A percentile compares a stretch with the other conserved stretches of the same genome.
Conservation (phyloP, 2,797 vertebrate species). For the Prionace glauca region DNA sequence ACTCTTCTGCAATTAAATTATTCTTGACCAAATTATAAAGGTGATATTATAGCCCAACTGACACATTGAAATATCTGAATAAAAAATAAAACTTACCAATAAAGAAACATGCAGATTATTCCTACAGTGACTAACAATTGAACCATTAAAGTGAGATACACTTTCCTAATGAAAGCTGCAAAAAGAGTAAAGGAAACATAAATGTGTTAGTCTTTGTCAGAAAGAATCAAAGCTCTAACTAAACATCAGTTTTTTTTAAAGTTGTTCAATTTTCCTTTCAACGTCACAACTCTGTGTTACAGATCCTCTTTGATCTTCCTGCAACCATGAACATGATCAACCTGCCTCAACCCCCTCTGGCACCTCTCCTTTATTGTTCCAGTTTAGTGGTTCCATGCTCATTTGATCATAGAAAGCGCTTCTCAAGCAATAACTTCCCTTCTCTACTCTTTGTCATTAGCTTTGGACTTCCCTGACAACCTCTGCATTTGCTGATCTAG, state of each 20-base stretch:
- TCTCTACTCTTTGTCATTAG: neutral
- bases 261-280: too few relatives aligned
- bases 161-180: conserved; percentile 65
- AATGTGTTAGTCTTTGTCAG: neutral
- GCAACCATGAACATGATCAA: neutral
- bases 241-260: neutral
- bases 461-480: neutral
- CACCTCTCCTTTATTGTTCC: neutral
- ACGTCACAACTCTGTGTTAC: neutral
- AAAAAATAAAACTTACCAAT: conserved; percentile 57
- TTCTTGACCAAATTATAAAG: neutral
- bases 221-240: neutral
- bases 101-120: conserved; percentile 65
- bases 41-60: neutral
- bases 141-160: conserved; percentile 62
- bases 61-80: neutral
- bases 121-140: conserved; percentile 64
- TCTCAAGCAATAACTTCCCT: neutral
- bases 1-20: neutral
- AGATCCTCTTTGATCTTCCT: neutral
- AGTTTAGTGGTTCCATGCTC: neutral
- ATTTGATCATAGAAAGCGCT: neutral
- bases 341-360: neutral
- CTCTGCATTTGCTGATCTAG: neutral
- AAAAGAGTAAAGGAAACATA: neutral